These are phyloP conservation scores for Gandaritis pyraliata DNA, from an alignment of 2,888 invertebrate species.

Conservation along the genomic window DNA sequence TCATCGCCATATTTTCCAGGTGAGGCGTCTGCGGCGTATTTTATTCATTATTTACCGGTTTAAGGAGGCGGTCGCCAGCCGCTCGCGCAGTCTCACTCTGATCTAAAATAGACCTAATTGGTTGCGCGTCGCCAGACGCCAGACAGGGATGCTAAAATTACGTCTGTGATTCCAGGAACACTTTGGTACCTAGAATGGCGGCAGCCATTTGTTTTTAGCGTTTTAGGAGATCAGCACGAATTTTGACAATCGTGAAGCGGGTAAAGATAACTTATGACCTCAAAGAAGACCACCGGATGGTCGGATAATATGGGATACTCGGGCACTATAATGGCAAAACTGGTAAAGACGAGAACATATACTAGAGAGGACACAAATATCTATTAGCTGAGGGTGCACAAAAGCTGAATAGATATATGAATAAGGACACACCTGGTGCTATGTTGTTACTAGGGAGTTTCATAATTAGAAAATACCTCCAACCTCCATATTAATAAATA, in stretches of 20 bases:
- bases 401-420: no score
- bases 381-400: no score
- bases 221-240: background rate
- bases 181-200: conserved; percentile 14
- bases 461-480: background rate
- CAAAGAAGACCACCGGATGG: no score
- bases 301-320: no score
- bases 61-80: conserved; percentile 51
- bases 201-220: conserved; percentile 6
- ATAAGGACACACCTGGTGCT: no score
- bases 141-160: conserved; percentile 76
- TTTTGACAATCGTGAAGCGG: no score
- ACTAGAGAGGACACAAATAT: no score
- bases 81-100: conserved; percentile 58
- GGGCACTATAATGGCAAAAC: no score
- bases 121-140: conserved; percentile 66
- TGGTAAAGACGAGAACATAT: no score
- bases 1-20: conserved; percentile 41
- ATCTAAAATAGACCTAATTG: conserved; percentile 77
- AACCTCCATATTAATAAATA: background rate
- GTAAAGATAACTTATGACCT: no score
- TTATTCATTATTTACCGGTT: conserved; percentile 55
- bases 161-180: conserved; percentile 44
- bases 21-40: conserved; percentile 55
- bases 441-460: background rate